Base-by-base conservation (phyloP, 2,797 vertebrate genomes). In the Girardinus metallicus region DNA sequence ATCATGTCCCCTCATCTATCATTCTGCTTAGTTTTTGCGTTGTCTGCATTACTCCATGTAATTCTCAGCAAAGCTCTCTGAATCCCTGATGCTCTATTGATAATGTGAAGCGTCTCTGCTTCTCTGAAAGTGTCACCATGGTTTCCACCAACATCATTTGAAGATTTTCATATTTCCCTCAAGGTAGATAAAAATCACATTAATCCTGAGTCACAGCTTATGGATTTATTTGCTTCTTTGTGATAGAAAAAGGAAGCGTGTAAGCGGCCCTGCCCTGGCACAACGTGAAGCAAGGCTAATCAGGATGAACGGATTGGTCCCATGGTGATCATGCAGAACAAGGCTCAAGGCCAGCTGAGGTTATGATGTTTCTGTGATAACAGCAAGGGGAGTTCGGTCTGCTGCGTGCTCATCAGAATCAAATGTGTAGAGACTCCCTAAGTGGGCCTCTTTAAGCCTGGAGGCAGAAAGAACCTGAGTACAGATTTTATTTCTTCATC, bases 361-460 rank as follows among this genome's bases (percentile, higher is more conserved):
- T 85, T 66, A 80, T 16, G 44, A 73, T 80, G 77, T 74, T 77
- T 74, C 70, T 44, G 68, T 80, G 87, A 88, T 87, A 85, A 80
- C 86, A 87, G 83, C 80, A 51, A 66, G 83, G 77, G 43, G 72
- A 74, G 78, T 79, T 76, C 26, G 1, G 21, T 68, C 77, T 71
- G 78, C 34, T 60, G 76, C 4, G 26, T 73, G 47, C 76, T 80
- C 87, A 77, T 85, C 79, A 83, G 80, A 82, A n/a, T 0, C 2
- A 80, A 66, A 88, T 84, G 75, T 91, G 87, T 79, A 0, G 5
- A 31, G 84, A 87, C 82, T 91, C 80, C 36, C 55, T 47, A 82
- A 74, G 76, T n/a, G 78, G 44, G 74, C 23, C 68, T 76, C 5
- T 0, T 29, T 34, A 79, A 75, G 29, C 55, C 26, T 2, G 0